Conservation (phyloP, 1,140 invertebrate species). For the Leptoteleia sp. region DNA sequence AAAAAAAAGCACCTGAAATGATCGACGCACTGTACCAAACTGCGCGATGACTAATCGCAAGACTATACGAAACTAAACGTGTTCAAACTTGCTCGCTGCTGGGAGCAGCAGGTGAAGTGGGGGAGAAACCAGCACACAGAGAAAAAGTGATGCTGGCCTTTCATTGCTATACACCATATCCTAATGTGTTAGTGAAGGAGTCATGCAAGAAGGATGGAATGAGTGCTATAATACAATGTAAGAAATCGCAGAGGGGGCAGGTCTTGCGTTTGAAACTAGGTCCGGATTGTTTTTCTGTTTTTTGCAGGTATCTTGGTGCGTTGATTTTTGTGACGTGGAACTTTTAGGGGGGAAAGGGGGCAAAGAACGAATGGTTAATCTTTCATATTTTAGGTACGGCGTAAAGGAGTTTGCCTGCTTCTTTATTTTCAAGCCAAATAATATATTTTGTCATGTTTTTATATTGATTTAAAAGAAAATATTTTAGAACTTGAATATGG, state of each 20-base stretch:
- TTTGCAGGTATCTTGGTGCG: conserved; percentile 1
- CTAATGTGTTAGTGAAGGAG: conserved; percentile 3
- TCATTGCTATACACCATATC: not conserved
- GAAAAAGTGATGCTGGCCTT: conserved; percentile 36
- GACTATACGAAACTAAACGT: conserved; percentile 70
- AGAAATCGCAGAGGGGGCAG: conserved; percentile 12
- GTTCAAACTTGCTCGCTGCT: conserved; percentile 70
- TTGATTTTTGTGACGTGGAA: conserved; percentile 10
- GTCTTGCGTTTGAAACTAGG: conserved; percentile 35
- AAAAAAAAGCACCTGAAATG: conserved; percentile 49
- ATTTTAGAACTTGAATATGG: too few species aligned
- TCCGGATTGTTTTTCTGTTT: conserved; percentile 44
- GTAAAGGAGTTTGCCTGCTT: conserved; percentile 9
- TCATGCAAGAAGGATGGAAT: too few species aligned
- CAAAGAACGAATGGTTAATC: not conserved
- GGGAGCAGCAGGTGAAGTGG: conserved; percentile 60
- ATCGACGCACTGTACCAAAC: conserved; percentile 39
- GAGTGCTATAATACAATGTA: conserved; percentile 23
- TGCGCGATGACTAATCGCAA: conserved; percentile 59
- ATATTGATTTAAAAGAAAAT: too few species aligned
- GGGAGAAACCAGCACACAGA: conserved; percentile 47
- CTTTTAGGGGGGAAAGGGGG: not conserved
- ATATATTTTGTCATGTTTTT: too few species aligned
- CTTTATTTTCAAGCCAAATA: too few species aligned
- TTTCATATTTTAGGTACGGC: conserved; percentile 13